Conservation (phyloP, 2,888 invertebrate genomes). For the Lissocephala sabroskyi region DNA sequence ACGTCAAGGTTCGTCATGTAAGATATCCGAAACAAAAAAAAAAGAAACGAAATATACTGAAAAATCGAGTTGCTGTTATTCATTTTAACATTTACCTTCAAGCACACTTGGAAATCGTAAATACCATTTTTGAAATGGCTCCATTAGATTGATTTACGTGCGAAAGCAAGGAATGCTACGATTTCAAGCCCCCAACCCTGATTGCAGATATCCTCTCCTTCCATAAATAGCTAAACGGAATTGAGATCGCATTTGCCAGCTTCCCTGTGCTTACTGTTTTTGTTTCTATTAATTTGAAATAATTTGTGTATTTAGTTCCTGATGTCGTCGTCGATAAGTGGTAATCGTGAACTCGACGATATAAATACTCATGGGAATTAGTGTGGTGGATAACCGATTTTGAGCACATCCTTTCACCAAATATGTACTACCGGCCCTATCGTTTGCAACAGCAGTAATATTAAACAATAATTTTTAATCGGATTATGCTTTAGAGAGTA, state of each 20-base stretch:
- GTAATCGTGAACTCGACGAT: slow-evolving; percentile 58
- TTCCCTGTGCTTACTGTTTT: too few relatives aligned
- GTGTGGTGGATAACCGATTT: slow-evolving; percentile 49
- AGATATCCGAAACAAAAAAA: slow-evolving; percentile 49
- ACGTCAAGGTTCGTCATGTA: slow-evolving; percentile 61
- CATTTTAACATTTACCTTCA: slow-evolving; percentile 10
- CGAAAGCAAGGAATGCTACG: too few relatives aligned
- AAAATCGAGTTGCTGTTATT: slow-evolving; percentile 27
- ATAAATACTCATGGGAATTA: slow-evolving; percentile 28
- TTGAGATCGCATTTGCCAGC: slow-evolving; percentile 1
- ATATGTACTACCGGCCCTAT: too few relatives aligned
- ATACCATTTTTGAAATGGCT: slow-evolving; percentile 5
- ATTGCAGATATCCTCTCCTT: slow-evolving; percentile 8
- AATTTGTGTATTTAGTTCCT: slow-evolving; percentile 76
- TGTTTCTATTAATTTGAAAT: slow-evolving; percentile 30
- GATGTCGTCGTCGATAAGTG: slow-evolving; percentile 82
- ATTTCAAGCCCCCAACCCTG: slow-evolving; percentile 12
- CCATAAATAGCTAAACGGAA: slow-evolving; percentile 12
- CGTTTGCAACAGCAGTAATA: too few relatives aligned
- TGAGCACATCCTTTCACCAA: too few relatives aligned
- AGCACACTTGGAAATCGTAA: slow-evolving; percentile 15
- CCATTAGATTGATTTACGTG: slow-evolving; percentile 17
- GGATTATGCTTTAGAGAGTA: too few relatives aligned
- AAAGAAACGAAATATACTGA: slow-evolving; percentile 58
- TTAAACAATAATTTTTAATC: too few relatives aligned